A percentile compares a stretch with the other conserved stretches of the same genome.
Conservation (phyloP, 2,113 vertebrate species). For the Sapayoa aenigma region DNA sequence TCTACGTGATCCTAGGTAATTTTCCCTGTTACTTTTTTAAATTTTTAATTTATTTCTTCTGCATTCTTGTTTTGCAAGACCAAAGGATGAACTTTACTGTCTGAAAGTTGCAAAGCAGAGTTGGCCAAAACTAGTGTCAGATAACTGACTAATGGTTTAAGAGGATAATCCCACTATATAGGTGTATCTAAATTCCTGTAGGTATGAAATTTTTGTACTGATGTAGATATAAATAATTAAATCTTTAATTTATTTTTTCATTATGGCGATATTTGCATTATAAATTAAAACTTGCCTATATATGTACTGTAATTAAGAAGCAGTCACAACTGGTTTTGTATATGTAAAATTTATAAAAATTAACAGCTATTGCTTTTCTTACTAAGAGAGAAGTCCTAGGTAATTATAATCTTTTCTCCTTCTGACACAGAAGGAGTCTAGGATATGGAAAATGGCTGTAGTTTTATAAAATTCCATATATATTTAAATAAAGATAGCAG, state of each 20-base stretch:
- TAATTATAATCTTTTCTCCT: not conserved
- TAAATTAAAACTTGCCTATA: not conserved
- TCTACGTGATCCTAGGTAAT: not conserved
- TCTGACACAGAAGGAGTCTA: not conserved
- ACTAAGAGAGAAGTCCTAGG: not conserved
- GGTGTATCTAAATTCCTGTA: not conserved
- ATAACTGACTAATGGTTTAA: not conserved
- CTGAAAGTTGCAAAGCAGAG: not conserved
- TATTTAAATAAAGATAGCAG: not conserved
- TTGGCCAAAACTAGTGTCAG: not conserved
- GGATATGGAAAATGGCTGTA: not conserved
- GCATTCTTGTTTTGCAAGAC: not conserved
- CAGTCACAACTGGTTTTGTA: not conserved
- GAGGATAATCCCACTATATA: not conserved
- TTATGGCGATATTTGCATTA: not conserved
- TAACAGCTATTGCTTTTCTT: not conserved
- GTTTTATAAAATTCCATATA: not conserved
- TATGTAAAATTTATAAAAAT: not conserved
- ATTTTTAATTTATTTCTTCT: not conserved
- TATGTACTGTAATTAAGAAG: not conserved
- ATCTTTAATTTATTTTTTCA: not conserved
- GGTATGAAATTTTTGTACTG: not conserved
- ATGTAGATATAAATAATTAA: not conserved
- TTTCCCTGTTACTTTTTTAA: not conserved
- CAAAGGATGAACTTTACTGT: not conserved